A percentile compares a stretch with the other conserved stretches of the same genome.
Conservation (phyloP, 2,113 vertebrate genomes). For the Myocastor coypus region DNA sequence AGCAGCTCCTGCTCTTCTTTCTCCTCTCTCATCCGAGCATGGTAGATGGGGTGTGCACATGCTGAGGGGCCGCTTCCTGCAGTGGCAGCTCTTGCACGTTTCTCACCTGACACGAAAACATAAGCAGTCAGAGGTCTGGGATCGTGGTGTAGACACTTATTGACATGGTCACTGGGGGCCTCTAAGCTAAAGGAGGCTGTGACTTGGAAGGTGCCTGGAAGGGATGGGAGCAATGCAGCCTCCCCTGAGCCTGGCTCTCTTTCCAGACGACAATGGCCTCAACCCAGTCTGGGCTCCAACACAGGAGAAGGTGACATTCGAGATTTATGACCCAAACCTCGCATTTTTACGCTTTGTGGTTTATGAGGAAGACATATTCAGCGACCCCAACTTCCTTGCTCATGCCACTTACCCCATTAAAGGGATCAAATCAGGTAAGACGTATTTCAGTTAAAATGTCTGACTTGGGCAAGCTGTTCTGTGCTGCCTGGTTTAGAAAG, state of each 20-base stretch:
- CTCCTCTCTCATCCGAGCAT: rapidly evolving
- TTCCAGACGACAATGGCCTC: constrained; percentile 96
- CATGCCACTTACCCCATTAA: constrained; percentile 96
- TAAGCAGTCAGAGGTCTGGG: not conserved
- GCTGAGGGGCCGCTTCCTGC: not conserved
- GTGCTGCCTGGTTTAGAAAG: not conserved
- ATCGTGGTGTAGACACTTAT: not conserved
- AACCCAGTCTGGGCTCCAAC: constrained; percentile 94
- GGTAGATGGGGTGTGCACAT: not conserved
- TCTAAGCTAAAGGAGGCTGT: not conserved
- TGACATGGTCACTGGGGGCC: not conserved
- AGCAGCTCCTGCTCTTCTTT: too few species aligned
- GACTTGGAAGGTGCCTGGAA: not conserved
- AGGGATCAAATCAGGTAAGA: constrained; percentile 94
- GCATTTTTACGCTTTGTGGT: constrained; percentile 96
- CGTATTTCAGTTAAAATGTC: not conserved
- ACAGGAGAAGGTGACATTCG: constrained; percentile 91
- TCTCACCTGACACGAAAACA: not conserved
- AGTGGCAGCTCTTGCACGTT: not conserved
- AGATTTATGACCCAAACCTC: constrained; percentile 93
- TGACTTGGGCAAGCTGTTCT: not conserved
- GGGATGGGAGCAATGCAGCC: not conserved
- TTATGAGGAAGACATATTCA: constrained; percentile 99
- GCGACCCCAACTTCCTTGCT: constrained; percentile 98
- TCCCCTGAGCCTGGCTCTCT: constrained; percentile 61